These are phyloP conservation scores for Lithobates pipiens DNA, from an alignment of 2,797 vertebrate species.

Conservation along the genomic window DNA sequence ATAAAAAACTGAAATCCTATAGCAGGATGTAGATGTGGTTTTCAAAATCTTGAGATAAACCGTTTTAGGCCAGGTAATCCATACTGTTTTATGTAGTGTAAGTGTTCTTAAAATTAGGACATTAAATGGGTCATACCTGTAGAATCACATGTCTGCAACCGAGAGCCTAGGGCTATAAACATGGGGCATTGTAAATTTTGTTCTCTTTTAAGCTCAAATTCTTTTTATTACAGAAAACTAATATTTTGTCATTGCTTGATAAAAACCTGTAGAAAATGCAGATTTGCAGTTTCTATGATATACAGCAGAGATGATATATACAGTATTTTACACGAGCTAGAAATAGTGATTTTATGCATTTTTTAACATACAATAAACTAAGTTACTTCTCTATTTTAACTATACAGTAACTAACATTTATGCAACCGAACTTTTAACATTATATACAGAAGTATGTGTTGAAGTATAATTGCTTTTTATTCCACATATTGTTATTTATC, in stretches of 20 bases:
- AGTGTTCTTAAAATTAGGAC: conserved; percentile 46
- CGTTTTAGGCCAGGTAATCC: conserved; percentile 31
- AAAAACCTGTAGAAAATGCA: no score
- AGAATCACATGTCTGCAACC: conserved; percentile 16
- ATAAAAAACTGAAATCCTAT: conserved; percentile 59
- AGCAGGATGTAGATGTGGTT: conserved; percentile 59
- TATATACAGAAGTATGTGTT: background rate
- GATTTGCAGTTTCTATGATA: no score
- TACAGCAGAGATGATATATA: no score
- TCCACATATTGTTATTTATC: background rate
- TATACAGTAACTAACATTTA: no score
- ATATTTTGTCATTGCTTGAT: background rate
- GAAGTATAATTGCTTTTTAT: background rate
- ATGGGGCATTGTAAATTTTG: background rate
- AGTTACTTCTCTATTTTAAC: no score
- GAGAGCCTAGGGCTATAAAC: background rate
- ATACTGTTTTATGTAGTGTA: conserved; percentile 55
- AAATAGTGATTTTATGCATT: no score
- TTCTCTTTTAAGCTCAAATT: no score
- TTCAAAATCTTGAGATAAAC: conserved; percentile 43
- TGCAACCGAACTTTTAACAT: background rate
- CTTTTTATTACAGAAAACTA: background rate
- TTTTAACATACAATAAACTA: no score
- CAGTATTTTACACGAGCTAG: no score
- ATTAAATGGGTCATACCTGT: conserved; percentile 25